Conservation (phyloP, 2,113 vertebrate species). For the Tenebrosternarchus preto region DNA sequence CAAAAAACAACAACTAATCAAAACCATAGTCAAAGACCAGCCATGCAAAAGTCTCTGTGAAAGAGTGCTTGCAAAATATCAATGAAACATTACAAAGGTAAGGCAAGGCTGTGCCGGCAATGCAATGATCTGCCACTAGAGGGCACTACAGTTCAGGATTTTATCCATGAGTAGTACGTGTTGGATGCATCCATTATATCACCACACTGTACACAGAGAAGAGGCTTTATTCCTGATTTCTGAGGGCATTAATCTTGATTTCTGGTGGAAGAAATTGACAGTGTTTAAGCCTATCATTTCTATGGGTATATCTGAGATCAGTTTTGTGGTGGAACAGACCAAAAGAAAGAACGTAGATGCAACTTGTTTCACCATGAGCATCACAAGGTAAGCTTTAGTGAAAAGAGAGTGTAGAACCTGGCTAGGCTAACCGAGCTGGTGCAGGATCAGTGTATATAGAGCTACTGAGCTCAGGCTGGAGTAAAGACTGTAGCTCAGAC, state of each 20-base stretch:
- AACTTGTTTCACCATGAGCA: background rate
- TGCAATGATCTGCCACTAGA: slow-evolving; percentile 22
- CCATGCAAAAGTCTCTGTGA: too few species aligned
- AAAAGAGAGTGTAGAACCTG: background rate
- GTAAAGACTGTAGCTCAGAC: background rate
- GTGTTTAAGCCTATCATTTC: background rate
- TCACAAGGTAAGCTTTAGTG: background rate
- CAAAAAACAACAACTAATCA: too few species aligned
- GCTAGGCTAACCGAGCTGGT: background rate
- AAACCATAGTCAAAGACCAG: too few species aligned
- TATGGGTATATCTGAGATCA: background rate
- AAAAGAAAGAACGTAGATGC: background rate
- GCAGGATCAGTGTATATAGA: background rate
- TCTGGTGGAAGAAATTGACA: slow-evolving; percentile 10
- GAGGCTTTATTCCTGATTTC: background rate
- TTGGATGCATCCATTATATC: background rate
- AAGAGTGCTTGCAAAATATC: too few species aligned
- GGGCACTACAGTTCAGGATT: background rate
- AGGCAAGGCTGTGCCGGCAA: background rate
- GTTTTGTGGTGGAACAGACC: background rate
- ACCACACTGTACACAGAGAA: background rate
- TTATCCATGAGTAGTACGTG: background rate
- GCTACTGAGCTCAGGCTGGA: too few species aligned
- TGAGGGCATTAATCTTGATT: background rate
- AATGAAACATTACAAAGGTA: too few species aligned